Conservation (phyloP, 2,113 vertebrate species). For the Notothenia rossii region DNA sequence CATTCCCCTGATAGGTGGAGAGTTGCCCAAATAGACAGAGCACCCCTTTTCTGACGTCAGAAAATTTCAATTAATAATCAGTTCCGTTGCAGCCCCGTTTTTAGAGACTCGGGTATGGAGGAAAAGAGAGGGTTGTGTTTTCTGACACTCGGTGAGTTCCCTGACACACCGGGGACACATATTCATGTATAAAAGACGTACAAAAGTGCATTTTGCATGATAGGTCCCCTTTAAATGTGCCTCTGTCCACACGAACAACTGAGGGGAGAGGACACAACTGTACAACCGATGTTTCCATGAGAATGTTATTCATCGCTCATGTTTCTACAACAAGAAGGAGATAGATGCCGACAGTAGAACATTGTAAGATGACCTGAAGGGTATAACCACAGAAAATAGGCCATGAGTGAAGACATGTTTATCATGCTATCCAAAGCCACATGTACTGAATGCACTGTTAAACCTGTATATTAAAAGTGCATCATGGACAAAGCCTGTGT, state of each 20-base stretch:
- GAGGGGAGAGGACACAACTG: not conserved
- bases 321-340: not conserved
- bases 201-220: no score
- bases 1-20: no score
- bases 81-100: no score
- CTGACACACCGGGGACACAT: no score
- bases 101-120: no score
- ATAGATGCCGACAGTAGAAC: not conserved
- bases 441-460: not conserved
- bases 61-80: no score
- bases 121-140: no score
- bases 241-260: conserved; percentile 13
- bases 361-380: not conserved
- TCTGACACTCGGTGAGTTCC: no score
- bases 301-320: not conserved
- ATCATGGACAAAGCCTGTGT: no score
- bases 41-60: no score
- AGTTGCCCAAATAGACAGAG: no score
- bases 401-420: not conserved
- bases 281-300: not conserved
- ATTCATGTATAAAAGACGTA: no score
- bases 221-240: not conserved
- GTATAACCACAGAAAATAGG: not conserved
- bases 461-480: not conserved
- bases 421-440: not conserved